A percentile compares a stretch with the other conserved stretches of the same genome.
Evolutionary conservation across 2,888 invertebrate species (phyloP).

Genomic region (Phalera bucephala): DNA sequence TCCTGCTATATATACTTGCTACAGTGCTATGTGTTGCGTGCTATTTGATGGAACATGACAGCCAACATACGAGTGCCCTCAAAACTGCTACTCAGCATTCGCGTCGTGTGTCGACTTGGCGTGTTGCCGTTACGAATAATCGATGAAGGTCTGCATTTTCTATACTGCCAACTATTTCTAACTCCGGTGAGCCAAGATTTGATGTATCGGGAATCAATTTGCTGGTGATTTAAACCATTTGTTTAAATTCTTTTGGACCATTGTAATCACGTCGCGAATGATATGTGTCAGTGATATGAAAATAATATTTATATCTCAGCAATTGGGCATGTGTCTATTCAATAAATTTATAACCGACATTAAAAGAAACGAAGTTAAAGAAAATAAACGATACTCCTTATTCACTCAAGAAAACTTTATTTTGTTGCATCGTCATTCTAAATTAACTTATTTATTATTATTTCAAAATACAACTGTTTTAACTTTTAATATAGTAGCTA

Average conservation of each 20-base stretch:
- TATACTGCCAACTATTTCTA: conserved; percentile 63
- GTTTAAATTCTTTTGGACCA: conserved; percentile 1
- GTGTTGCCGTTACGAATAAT: conserved; percentile 44
- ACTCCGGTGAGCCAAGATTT: conserved; percentile 47
- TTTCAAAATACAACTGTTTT: too few species aligned
- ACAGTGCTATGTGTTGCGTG: conserved; percentile 4
- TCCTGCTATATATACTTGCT: conserved; percentile 1
- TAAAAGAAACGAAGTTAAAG: too few species aligned
- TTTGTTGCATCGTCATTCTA: too few species aligned
- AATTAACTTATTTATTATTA: too few species aligned
- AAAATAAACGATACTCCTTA: too few species aligned
- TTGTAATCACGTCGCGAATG: too few species aligned
- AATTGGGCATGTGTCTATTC: too few species aligned
- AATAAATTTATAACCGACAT: too few species aligned
- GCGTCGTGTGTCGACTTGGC: conserved; percentile 46
- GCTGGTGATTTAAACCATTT: conserved; percentile 14
- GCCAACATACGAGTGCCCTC: conserved; percentile 18
- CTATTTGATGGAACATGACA: conserved; percentile 12
- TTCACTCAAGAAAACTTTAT: too few species aligned
- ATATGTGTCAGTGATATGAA: too few species aligned
- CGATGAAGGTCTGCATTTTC: conserved; percentile 54
- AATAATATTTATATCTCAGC: too few species aligned
- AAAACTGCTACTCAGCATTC: conserved; percentile 23
- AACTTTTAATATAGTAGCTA: too few species aligned
- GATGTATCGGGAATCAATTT: conserved; percentile 41